phyloP scores from a whole-genome alignment of 2,113 vertebrate genomes.

The Rousettus leschenaultii region DNA sequence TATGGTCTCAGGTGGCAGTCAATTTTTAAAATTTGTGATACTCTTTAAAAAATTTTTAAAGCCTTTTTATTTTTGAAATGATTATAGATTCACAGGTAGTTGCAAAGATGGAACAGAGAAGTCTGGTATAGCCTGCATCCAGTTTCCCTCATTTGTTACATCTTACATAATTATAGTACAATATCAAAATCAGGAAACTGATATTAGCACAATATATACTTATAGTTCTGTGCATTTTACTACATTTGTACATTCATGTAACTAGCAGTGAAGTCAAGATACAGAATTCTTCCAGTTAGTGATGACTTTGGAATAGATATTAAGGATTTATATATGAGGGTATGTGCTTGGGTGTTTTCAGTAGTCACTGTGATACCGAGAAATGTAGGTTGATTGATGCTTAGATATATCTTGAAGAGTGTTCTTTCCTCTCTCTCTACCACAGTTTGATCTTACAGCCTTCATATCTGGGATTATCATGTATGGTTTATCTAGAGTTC shows the following conservation, averaged over 20 bases:
- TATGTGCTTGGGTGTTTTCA: neutral
- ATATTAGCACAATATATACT: neutral
- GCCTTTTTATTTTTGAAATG: neutral
- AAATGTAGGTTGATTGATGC: neutral
- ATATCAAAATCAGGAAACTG: neutral
- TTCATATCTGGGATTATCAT: conserved; percentile 24
- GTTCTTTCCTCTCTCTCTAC: neutral
- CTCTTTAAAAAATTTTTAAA: neutral
- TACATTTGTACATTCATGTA: neutral
- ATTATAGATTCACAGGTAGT: neutral
- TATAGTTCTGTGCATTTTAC: neutral
- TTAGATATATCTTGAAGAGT: neutral
- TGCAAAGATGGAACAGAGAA: neutral
- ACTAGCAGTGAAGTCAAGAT: neutral
- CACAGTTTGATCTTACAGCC: neutral
- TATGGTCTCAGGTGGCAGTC: neutral
- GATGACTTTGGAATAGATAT: neutral
- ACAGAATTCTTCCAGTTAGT: neutral
- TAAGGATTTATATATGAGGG: neutral
- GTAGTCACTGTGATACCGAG: neutral
- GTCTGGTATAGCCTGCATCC: neutral
- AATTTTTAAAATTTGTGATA: neutral
- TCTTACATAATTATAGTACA: neutral
- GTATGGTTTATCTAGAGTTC: neutral
- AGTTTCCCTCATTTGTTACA: neutral